Evolutionary conservation across 2,888 invertebrate species (phyloP), one percentile per base, ranked within the genome.

Genomic region (Elaeidobius kamerunicus): DNA sequence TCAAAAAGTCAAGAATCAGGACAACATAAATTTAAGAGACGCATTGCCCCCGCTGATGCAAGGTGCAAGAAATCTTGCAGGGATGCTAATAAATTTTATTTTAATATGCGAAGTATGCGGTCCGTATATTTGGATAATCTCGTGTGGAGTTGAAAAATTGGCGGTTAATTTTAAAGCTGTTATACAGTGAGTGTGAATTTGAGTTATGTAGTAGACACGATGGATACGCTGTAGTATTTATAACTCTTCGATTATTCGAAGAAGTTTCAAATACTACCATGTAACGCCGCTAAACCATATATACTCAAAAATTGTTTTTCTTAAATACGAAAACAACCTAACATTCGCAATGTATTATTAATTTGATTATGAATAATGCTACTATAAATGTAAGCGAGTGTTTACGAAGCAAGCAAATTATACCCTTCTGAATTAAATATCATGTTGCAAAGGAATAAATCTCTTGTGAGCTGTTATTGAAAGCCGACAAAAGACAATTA

Each of bases 71-170:
- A 51, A 39, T 44, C 51, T 46, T 28, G 14, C 44, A 16, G 44
- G 36, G 20, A 39, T 30, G 38, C n/a, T 44, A 43, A 51, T 51
- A 51, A 51, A 51, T 51, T 51, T 39, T 36, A 39, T 44, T 44
- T 44, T 44, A 44, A 50, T 50, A 42, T 49, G 42, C 44, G 23
- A 23, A 16, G 11, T 44, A 50, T 50, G 50, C 30, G 14, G 40
- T 14, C 23, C 23, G 28, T 46, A 46, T 46, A 38, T 46, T 38
- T 38, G 28, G 42, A 43, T 50, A 50, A 50, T 50, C 43, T 50
- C 42, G 30, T 30, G 30, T 30, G 30, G 30, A 30, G 30, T 30
- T 30, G 30, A 30, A 30, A 30, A 30, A 30, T 30, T 30, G 12
- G 30, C 30, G 30, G 11, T 30, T 30, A 30, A 30, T 30, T 30